Base-by-base conservation (phyloP, 2,888 invertebrate species). In the Caenorhabditis sp. region DNA sequence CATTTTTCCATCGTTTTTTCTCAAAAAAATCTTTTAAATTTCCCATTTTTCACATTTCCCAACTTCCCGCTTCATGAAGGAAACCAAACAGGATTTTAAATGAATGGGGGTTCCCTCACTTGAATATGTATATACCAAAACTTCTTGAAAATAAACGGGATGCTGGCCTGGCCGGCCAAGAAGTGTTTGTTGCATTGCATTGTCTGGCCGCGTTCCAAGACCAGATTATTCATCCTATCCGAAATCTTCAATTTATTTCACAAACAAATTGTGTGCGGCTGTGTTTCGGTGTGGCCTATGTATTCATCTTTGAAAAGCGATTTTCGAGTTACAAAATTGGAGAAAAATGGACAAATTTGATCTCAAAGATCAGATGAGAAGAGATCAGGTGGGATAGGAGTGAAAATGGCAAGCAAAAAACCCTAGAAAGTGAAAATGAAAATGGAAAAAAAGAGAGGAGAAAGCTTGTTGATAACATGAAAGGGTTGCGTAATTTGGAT, bases 401-500 rank as follows among this genome's bases (percentile, higher is more conserved):
- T n/a, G n/a, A n/a, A n/a, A n/a, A n/a, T n/a, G n/a, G n/a, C n/a
- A n/a, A n/a, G n/a, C n/a, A n/a, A n/a, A 32, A 32, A 32, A 32
- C 9, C 32, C n/a, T n/a, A 32, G 61, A n/a, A 61, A 70, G 70
- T 32, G 53, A 51, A 70, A 69, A n/a, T n/a, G 50, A 55, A 55
- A 50, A n/a, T 9, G 53, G 32, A 58, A 37, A 47, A 24, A 32
- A 50, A 13, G 32, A 24, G 50, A 64, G 22, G 35, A 37, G 9
- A 51, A 74, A 76, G 61, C 76, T 74, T 60, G 76, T 67, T 76
- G 76, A 67, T 67, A 61, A 76, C 44, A 5, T 8, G 13, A 40
- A 13, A 53, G 53, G 53, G 55, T 76, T 76, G 76, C 76, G 76
- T 67, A 67, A 58, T 64, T 72, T 55, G 53, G 61, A 76, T 76